Percentiles rank a stretch among this genome's conserved stretches.
These are phyloP conservation scores for Tetraodon nigroviridis DNA, from an alignment of 2,113 vertebrate genomes.

Conservation along the genomic window DNA sequence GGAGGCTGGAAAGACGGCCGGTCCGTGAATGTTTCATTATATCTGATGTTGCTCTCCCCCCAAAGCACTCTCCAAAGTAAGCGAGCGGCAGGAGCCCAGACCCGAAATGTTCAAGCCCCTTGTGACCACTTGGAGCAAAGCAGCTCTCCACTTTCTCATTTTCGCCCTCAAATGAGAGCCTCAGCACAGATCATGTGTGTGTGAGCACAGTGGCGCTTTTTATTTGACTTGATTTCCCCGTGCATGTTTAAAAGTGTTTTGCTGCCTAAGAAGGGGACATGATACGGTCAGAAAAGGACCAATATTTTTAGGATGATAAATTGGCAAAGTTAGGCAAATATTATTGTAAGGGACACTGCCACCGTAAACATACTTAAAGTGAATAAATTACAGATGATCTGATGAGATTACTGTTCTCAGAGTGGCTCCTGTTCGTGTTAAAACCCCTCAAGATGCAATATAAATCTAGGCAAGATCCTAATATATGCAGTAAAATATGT, in stretches of 20 bases:
- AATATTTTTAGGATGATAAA: constrained; percentile 88
- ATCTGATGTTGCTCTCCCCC: constrained; percentile 93
- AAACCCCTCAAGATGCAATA: constrained; percentile 1
- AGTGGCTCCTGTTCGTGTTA: not conserved
- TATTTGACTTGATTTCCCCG: constrained; percentile 86
- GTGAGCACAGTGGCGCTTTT: constrained; percentile 93
- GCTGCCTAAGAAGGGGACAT: constrained; percentile 78
- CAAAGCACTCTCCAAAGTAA: constrained; percentile 92
- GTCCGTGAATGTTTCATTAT: constrained; percentile 96
- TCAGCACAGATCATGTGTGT: constrained; percentile 90
- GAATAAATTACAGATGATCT: constrained; percentile 18
- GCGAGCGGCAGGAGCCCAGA: constrained; percentile 85
- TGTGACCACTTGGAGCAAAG: constrained; percentile 95
- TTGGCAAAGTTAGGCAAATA: constrained; percentile 75
- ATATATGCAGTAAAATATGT: not conserved
- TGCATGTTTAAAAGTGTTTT: constrained; percentile 82
- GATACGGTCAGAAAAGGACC: constrained; percentile 81
- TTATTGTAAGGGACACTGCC: constrained; percentile 52
- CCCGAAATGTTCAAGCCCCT: constrained; percentile 93
- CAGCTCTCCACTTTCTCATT: constrained; percentile 92
- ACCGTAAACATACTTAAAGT: constrained; percentile 48
- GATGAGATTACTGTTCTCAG: constrained; percentile 18
- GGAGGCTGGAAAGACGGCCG: constrained; percentile 72
- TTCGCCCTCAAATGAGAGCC: constrained; percentile 80
- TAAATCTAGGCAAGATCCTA: not conserved